phyloP scores from a whole-genome alignment of 2,888 invertebrate species.

The Zele albiditarsus region DNA sequence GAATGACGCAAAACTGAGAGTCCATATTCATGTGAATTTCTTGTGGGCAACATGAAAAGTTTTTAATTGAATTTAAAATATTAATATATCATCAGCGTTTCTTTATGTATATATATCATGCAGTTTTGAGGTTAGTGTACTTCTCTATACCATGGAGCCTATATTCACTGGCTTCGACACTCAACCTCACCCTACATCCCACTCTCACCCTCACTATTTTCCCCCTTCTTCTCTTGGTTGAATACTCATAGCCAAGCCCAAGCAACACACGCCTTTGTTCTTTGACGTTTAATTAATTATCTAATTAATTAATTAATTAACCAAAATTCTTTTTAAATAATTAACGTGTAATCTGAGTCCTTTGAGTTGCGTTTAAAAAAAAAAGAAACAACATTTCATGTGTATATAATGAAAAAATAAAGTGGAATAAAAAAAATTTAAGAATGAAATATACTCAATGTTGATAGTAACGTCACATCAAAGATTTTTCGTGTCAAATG shows the following conservation, averaged over 20 bases:
- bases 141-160: conserved; percentile 29
- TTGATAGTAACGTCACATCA: no score
- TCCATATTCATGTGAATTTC: background rate
- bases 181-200: conserved; percentile 17
- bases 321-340: conserved; percentile 42
- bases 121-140: conserved; percentile 44
- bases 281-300: conserved; percentile 56
- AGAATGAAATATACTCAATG: no score
- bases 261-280: conserved; percentile 41
- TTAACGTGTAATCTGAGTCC: conserved; percentile 16
- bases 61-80: conserved; percentile 68
- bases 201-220: background rate
- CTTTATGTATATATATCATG: conserved; percentile 43
- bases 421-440: no score
- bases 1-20: background rate
- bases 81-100: conserved; percentile 58
- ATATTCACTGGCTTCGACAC: conserved; percentile 41
- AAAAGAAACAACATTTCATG: no score
- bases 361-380: background rate
- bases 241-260: conserved; percentile 23
- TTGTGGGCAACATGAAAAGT: conserved; percentile 5
- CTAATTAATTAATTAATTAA: conserved; percentile 51
- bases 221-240: background rate
- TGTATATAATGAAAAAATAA: background rate
- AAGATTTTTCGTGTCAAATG: no score